Conservation (phyloP, 2,888 invertebrate species). For the Archaeoteleia sp. region DNA sequence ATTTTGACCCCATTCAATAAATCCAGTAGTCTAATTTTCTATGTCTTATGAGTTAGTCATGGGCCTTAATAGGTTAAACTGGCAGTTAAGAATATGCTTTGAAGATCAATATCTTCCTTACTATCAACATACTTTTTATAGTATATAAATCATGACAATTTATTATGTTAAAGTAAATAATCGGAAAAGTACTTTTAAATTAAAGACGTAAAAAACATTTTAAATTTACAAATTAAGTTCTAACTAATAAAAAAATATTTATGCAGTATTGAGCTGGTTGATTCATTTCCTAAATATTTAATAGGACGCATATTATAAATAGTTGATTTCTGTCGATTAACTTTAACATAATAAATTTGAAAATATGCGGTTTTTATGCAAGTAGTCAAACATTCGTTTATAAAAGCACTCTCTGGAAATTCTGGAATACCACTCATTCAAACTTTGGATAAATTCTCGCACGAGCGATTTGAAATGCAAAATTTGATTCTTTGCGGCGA, state of each 20-base stretch:
- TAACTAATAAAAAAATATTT: constrained; percentile 5
- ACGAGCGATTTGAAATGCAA: constrained; percentile 26
- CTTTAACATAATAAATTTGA: constrained; percentile 36
- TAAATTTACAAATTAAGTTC: no score
- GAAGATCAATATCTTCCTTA: constrained; percentile 8
- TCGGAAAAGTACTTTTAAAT: no score
- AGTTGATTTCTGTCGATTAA: neutral
- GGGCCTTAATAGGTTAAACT: no score
- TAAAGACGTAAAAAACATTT: no score
- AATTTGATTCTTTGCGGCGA: constrained; percentile 34
- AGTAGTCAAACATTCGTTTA: constrained; percentile 19
- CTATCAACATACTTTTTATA: constrained; percentile 8
- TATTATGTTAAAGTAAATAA: constrained; percentile 31
- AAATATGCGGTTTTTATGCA: constrained; percentile 5
- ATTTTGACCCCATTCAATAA: no score
- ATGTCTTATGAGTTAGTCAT: no score
- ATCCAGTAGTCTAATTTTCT: neutral
- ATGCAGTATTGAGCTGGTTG: constrained; percentile 10
- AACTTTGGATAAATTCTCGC: constrained; percentile 13
- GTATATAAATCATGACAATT: constrained; percentile 12
- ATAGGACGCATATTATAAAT: neutral
- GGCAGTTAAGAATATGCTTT: constrained; percentile 16
- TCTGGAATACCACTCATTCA: constrained; percentile 22
- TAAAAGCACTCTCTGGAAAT: constrained; percentile 36
- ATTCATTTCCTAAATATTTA: neutral